Evolutionary conservation across 2,797 vertebrate species (phyloP).

Genomic region (Philypnodon macrostomus): DNA sequence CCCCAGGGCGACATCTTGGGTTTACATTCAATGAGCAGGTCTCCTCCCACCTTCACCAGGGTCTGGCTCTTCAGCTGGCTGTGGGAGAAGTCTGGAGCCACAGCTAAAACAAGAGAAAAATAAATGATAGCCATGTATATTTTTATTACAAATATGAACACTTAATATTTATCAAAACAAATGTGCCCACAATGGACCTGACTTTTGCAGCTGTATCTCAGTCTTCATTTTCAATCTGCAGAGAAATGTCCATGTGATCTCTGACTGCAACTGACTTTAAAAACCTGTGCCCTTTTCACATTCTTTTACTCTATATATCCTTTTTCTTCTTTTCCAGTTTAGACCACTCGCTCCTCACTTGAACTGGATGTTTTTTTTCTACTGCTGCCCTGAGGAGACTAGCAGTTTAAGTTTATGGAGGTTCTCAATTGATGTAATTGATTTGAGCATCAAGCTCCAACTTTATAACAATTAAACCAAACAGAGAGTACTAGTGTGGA

Average conservation of each 20-base stretch:
- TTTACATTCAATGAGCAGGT: constrained; percentile 90
- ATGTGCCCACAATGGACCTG: too few relatives aligned
- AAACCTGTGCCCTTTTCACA: constrained; percentile 17
- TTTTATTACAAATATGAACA: too few relatives aligned
- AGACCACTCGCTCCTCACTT: constrained; percentile 1
- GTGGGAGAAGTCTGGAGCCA: constrained; percentile 91
- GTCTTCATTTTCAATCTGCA: background rate
- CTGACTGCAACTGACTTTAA: background rate
- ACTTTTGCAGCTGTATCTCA: too few relatives aligned
- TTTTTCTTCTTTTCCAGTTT: constrained; percentile 2
- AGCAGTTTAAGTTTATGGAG: too few relatives aligned
- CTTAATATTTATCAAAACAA: too few relatives aligned
- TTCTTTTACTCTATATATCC: background rate
- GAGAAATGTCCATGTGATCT: background rate
- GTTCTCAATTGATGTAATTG: too few relatives aligned
- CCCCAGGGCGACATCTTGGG: constrained; percentile 95
- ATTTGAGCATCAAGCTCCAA: too few relatives aligned
- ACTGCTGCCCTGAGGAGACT: too few relatives aligned
- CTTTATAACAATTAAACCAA: too few relatives aligned
- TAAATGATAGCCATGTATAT: too few relatives aligned
- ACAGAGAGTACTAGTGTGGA: too few relatives aligned
- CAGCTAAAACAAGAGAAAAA: constrained; percentile 77
- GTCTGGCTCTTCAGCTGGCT: constrained; percentile 87
- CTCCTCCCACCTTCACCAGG: constrained; percentile 89
- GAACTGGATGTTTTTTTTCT: too few relatives aligned